A percentile compares a stretch with the other conserved stretches of the same genome.
These are phyloP conservation scores for Sinocyclocheilus maitianheensis DNA, from an alignment of 2,113 vertebrate genomes.

Conservation along the genomic window DNA sequence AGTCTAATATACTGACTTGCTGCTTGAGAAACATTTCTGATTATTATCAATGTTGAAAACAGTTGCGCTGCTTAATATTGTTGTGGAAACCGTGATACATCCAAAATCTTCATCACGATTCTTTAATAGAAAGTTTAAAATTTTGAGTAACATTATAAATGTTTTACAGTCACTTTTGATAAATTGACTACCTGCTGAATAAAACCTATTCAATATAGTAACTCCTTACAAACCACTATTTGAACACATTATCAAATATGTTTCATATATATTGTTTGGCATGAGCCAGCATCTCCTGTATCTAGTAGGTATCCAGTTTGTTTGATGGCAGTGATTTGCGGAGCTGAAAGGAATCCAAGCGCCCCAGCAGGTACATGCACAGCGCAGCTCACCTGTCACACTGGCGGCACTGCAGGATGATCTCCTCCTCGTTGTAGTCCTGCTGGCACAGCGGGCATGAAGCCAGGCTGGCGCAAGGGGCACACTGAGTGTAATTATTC, in stretches of 20 bases:
- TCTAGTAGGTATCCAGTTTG: background rate
- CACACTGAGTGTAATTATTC: slow-evolving; percentile 97
- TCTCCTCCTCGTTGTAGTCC: slow-evolving; percentile 88
- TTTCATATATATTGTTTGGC: background rate
- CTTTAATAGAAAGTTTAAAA: too few relatives aligned
- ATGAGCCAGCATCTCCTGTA: background rate
- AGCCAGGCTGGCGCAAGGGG: slow-evolving; percentile 90
- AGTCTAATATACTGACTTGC: background rate
- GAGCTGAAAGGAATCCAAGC: slow-evolving; percentile 9
- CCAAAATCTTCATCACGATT: too few relatives aligned
- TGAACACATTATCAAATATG: background rate
- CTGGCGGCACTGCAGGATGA: slow-evolving; percentile 93
- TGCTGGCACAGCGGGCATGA: slow-evolving; percentile 87
- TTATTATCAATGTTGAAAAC: background rate
- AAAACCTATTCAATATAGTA: background rate
- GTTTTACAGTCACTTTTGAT: too few relatives aligned
- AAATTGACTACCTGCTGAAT: too few relatives aligned
- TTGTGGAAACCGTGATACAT: background rate
- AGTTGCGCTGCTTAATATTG: background rate
- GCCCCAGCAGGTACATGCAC: slow-evolving; percentile 17
- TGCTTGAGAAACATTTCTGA: background rate
- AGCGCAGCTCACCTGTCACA: slow-evolving; percentile 86
- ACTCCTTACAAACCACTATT: background rate
- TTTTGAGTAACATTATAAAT: too few relatives aligned
- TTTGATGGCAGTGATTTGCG: background rate